Percentiles rank a stretch among this genome's conserved stretches.
phyloP scores from a whole-genome alignment of 37 sponge, comb jelly and placozoan species.

The Hexactinellida sp. region DNA sequence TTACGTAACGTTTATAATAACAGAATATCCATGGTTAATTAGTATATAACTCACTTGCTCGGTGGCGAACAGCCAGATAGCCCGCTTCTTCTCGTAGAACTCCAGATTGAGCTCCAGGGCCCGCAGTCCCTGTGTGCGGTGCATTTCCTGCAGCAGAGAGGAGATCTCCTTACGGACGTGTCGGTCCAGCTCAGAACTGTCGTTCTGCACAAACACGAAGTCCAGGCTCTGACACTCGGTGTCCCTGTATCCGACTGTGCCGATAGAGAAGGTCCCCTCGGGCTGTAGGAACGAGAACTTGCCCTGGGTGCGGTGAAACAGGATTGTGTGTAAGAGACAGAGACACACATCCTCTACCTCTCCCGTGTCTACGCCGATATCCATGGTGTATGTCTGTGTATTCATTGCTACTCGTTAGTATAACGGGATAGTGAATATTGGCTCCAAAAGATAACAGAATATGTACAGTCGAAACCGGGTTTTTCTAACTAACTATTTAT shows the following conservation, averaged over 20 bases:
- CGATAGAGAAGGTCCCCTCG: conserved; percentile 61
- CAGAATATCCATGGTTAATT: too few relatives aligned
- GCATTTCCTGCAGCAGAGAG: neutral
- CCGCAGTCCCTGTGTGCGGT: neutral
- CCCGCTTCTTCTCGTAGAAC: conserved; percentile 77
- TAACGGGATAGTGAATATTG: too few relatives aligned
- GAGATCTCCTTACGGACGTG: neutral
- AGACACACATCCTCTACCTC: conserved; percentile 15
- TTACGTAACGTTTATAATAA: too few relatives aligned
- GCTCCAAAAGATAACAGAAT: neutral
- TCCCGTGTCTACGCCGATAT: neutral
- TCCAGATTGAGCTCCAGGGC: conserved; percentile 42
- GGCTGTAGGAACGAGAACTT: conserved; percentile 40
- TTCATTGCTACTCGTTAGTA: too few relatives aligned
- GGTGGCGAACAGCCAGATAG: conserved; percentile 66
- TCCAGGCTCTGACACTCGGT: conserved; percentile 35
- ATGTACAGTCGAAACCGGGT: too few relatives aligned
- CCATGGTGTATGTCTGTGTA: neutral
- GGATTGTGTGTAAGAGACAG: conserved; percentile 50
- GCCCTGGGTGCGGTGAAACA: conserved; percentile 62
- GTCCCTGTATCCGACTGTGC: conserved; percentile 61
- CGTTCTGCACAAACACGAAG: conserved; percentile 49
- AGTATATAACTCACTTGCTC: conserved; percentile 54
- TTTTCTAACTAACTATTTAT: too few relatives aligned
- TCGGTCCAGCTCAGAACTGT: conserved; percentile 12